Evolutionary conservation across 2,888 invertebrate genomes (phyloP).

Genomic region (Ernsta delagoae): DNA sequence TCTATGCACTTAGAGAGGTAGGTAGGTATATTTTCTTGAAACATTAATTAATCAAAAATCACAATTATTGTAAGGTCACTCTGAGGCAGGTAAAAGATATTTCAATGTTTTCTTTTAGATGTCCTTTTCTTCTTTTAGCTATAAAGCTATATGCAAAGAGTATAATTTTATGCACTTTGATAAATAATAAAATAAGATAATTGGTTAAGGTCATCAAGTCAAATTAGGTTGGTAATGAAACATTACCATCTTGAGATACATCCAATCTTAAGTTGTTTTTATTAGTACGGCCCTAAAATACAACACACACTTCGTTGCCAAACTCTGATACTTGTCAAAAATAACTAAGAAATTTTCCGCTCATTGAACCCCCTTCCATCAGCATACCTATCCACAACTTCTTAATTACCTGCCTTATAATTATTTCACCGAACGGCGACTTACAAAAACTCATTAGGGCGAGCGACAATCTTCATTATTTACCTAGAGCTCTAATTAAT

Average conservation of each 20-base stretch:
- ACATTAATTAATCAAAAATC: too few relatives aligned
- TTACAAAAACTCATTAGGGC: slow-evolving; percentile 79
- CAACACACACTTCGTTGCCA: slow-evolving; percentile 36
- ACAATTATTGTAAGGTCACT: too few relatives aligned
- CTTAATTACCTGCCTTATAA: slow-evolving; percentile 79
- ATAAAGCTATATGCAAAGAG: too few relatives aligned
- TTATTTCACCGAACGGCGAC: slow-evolving; percentile 66
- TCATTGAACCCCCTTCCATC: slow-evolving; percentile 63
- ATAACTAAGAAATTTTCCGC: slow-evolving; percentile 48
- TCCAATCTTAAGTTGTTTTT: too few relatives aligned
- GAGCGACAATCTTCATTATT: slow-evolving; percentile 84
- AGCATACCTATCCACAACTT: slow-evolving; percentile 64
- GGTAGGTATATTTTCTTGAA: too few relatives aligned
- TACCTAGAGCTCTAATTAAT: slow-evolving; percentile 84
- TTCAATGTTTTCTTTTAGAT: background rate
- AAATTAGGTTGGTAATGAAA: too few relatives aligned
- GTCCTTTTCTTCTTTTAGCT: too few relatives aligned
- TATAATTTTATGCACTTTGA: too few relatives aligned
- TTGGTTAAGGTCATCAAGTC: too few relatives aligned
- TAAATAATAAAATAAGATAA: too few relatives aligned
- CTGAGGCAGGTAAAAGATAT: slow-evolving; percentile 3
- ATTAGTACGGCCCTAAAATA: background rate
- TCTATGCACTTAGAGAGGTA: too few relatives aligned
- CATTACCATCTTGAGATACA: too few relatives aligned
- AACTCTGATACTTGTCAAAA: slow-evolving; percentile 28